Percentiles rank a stretch among this genome's conserved stretches.
Evolutionary conservation across 92 coral and sea anemone genomes (phyloP).

Genomic region (Metridium senile): DNA sequence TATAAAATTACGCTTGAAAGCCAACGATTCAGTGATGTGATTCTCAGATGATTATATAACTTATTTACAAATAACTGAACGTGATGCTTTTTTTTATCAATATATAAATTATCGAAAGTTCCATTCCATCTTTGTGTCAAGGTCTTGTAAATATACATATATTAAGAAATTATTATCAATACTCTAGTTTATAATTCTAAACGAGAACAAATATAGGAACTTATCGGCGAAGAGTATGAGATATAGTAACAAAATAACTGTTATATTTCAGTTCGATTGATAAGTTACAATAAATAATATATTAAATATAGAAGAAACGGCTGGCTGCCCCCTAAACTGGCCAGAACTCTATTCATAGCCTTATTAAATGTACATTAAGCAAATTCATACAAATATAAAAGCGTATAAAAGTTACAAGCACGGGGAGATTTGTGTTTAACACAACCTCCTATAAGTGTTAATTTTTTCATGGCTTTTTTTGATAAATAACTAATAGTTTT

Average conservation of each 20-base stretch:
- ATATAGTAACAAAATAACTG: constrained; percentile 89
- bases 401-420: constrained; percentile 76
- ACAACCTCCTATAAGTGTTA: constrained; percentile 70
- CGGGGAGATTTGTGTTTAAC: constrained; percentile 81
- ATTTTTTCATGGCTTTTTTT: constrained; percentile 58
- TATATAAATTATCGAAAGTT: constrained; percentile 71
- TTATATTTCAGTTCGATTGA: constrained; percentile 74
- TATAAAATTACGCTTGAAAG: constrained; percentile 54
- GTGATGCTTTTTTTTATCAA: background rate
- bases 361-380: constrained; percentile 79
- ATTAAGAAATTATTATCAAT: constrained; percentile 79
- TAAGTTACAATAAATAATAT: constrained; percentile 97
- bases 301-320: constrained; percentile 74
- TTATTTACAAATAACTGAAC: constrained; percentile 31
- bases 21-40: constrained; percentile 39
- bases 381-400: constrained; percentile 85
- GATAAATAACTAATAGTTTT: constrained; percentile 87
- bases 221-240: constrained; percentile 34
- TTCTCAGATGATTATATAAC: constrained; percentile 24
- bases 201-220: constrained; percentile 87
- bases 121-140: constrained; percentile 31
- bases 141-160: constrained; percentile 57
- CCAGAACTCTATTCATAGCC: constrained; percentile 79
- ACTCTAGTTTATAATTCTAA: constrained; percentile 23
- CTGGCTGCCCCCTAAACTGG: constrained; percentile 39